A percentile compares a stretch with the other conserved stretches of the same genome.
Conservation (phyloP, 2,888 invertebrate species). For the Heliconius hortense region DNA sequence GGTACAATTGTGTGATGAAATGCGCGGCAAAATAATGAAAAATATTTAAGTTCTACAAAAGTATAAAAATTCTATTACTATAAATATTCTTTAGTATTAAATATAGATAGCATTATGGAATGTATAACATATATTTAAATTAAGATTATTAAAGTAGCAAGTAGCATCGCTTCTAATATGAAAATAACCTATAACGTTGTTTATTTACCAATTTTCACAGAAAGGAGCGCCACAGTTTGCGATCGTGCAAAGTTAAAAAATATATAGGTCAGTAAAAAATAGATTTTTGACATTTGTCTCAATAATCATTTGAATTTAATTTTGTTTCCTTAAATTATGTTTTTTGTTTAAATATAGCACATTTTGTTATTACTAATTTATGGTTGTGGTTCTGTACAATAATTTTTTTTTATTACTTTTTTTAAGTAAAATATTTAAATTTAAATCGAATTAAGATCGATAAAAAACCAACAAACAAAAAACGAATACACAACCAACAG, state of each 20-base stretch:
- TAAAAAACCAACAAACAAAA: too few species aligned
- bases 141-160: background rate
- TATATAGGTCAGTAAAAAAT: constrained; percentile 3
- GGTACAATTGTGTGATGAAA: constrained; percentile 12
- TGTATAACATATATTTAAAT: background rate
- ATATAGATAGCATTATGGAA: background rate
- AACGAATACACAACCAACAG: too few species aligned
- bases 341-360: too few species aligned
- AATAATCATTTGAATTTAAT: too few species aligned
- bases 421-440: too few species aligned
- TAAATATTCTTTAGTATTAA: background rate
- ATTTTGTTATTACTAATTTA: too few species aligned
- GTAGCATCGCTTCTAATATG: background rate
- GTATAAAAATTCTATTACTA: background rate
- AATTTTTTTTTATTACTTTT: too few species aligned
- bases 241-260: background rate
- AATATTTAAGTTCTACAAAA: background rate
- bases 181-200: constrained; percentile 27
- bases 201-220: constrained; percentile 26
- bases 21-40: constrained; percentile 10
- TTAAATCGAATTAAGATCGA: too few species aligned
- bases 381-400: too few species aligned
- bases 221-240: background rate
- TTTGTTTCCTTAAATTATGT: background rate
- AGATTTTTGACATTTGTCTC: background rate